Base-by-base conservation (phyloP, 2,888 invertebrate genomes). In the Habrosyne pyritoides region DNA sequence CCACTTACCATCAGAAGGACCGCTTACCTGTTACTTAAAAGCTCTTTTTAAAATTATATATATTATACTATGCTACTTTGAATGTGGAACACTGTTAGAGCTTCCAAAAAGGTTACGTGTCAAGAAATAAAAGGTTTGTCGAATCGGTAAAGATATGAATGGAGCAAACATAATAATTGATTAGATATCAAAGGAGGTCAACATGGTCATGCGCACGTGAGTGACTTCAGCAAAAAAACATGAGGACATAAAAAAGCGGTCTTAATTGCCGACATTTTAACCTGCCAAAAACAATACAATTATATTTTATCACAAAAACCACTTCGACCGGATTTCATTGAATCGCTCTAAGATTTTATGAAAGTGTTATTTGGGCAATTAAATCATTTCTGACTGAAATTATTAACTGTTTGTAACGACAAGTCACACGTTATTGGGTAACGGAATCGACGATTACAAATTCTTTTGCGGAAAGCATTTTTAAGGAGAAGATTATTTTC, bases 231-330 rank as follows among this genome's bases (percentile, higher is more conserved):
- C 24, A 24, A n/a, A 42, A 42, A 42, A 42, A 42, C 18, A 42
- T 42, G 42, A 42, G 42, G 18, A 42, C 42, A 14, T 42, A 42
- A 42, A 42, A 42, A 42, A 42, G 18, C 18, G 42, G 42, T 42
- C 42, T 8, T 42, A 42, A 42, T 42, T 1, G 42, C 18, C 42
- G 42, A 42, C 42, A 42, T 18, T 42, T 42, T 8, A 42, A 42
- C 14, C 36, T 18, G 42, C 42, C 42, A 42, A 42, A 42, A 42
- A 42, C 42, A 42, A 42, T 42, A 18, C 42, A 42, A 42, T 42
- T 42, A 42, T 42, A 42, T 42, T 42, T 42, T 6, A 42, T n/a
- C 42, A 42, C 42, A 42, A 42, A 42, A 42, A 42, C 42, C n/a
- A 18, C 42, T 36, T 36, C 42, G 42, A 42, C 42, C 42, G 42